Evolutionary conservation across 1,140 invertebrate genomes (phyloP), one percentile per base, ranked within the genome.

Genomic region (Trichoplusia ni): DNA sequence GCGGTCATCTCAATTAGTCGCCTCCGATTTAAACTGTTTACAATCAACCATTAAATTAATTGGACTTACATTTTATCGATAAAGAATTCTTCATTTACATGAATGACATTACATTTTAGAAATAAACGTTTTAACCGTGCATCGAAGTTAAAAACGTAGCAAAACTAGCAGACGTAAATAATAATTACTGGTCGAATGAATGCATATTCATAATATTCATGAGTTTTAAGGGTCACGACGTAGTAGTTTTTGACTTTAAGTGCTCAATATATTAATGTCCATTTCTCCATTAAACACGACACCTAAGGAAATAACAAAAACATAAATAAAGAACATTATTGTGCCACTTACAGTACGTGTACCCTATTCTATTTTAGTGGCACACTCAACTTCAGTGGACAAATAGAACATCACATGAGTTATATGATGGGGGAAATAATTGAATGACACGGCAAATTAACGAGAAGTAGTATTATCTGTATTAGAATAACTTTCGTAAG

Each of bases 361-460:
- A 23, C 18, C 46, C 14, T 49, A 14, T 49, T 49, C 46, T 49
- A 49, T 29, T 49, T 31, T 49, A 2, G 23, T 47, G 46, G 16
- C 13, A 21, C 37, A 6, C 1, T 16, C 46, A 25, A 23, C 23
- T 25, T 31, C 13, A 16, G 0, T 31, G 13, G 25, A 2, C 44
- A 29, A 29, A 25, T 47, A 47, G 44, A 47, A 47, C 25, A 49
- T 29, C 11, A 29, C 25, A 49, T 14, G 46, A 31, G 25, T 49
- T 49, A 49, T 49, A 16, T 49, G 46, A 49, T 49, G 46, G 46
- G 46, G 46, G 46, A 49, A 49, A 9, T 31, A 27, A 29, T 49
- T 49, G 25, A 49, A 49, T 29, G 46, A 31, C 13, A 16, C 25
- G 14, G 16, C 7, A 27, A 46, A 18, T 31, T 31, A 49, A 49